Evolutionary conservation across 2,797 vertebrate genomes (phyloP), one percentile per base, ranked within the genome.

Genomic region (Trachurus trachurus): DNA sequence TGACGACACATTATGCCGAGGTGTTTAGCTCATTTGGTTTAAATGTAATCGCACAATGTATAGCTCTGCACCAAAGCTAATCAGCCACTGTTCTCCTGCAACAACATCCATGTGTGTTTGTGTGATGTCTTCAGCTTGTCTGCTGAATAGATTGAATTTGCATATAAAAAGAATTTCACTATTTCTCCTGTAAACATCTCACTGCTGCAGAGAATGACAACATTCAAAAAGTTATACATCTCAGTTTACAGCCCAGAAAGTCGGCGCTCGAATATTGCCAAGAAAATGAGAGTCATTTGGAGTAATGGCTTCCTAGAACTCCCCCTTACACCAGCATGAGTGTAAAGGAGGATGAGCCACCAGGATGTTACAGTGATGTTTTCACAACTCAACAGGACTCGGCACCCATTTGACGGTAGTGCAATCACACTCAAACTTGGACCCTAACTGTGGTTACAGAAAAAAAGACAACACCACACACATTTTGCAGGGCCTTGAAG

Each of bases 301-400:
- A 88, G 74, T 84, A 92, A 92, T 89, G 85, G 75, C 85, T 90
- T 91, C 84, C 85, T 84, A 68, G 80, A 90, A 86, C 84, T 83
- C 83, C 59, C 74, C 73, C 67, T 85, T 76, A 68, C 86, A 87
- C 82, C 85, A 86, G 87, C 78, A 47, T 66, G 85, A 89, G 83
- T 76, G 84, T 62, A 75, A 84, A 86, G 66, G 81, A 78, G 77
- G 75, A 78, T 78, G 84, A 85, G 78, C 26, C 47, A 88, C 82
- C 76, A 68, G 69, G 69, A 85, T 85, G 74, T 83, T 85, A 69
- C 75, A 70, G 73, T 16, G 60, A 68, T 82, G 80, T 90, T 93
- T 92, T 92, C 89, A 89, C 88, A 84, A 83, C 88, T 91, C 84
- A 40, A 87, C 87, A 80, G 82, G 89, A 90, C 75, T 78, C 82